Evolutionary conservation across 2,797 vertebrate species (phyloP).

Genomic region (Hozukius guyotensis): DNA sequence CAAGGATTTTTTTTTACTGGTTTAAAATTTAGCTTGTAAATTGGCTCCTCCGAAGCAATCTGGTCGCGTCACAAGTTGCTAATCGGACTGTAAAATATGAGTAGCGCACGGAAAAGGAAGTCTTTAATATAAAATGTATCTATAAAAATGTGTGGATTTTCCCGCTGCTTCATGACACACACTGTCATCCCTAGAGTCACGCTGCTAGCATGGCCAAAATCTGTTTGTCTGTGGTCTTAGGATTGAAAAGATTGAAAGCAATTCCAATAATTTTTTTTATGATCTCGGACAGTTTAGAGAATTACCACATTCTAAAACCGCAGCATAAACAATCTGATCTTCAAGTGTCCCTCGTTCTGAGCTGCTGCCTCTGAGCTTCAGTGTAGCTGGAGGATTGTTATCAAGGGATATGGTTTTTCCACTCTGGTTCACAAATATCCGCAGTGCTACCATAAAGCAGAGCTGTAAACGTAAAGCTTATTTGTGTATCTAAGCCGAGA

Average conservation of each 20-base stretch:
- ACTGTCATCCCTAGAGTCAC: no score
- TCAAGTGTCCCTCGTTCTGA: constrained; percentile 4
- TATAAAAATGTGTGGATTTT: no score
- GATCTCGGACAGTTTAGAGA: background rate
- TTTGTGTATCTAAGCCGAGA: constrained; percentile 30
- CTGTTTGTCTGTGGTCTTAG: constrained; percentile 2
- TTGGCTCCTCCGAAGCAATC: no score
- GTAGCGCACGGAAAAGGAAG: no score
- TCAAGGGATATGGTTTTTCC: constrained; percentile 27
- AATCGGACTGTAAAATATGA: no score
- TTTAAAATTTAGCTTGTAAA: no score
- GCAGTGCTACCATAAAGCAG: constrained; percentile 40
- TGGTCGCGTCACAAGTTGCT: no score
- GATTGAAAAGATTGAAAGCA: background rate
- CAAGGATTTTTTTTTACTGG: no score
- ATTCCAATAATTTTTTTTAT: background rate
- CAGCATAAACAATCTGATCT: constrained; percentile 23
- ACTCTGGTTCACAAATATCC: constrained; percentile 24
- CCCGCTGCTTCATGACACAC: no score
- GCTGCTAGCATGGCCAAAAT: background rate
- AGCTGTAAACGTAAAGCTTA: constrained; percentile 38
- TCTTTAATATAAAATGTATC: no score
- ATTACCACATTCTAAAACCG: constrained; percentile 9
- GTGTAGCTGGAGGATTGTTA: background rate
- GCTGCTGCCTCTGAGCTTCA: constrained; percentile 2